Conservation (phyloP, 2,113 vertebrate species). For the Phyllostomus discolor region DNA sequence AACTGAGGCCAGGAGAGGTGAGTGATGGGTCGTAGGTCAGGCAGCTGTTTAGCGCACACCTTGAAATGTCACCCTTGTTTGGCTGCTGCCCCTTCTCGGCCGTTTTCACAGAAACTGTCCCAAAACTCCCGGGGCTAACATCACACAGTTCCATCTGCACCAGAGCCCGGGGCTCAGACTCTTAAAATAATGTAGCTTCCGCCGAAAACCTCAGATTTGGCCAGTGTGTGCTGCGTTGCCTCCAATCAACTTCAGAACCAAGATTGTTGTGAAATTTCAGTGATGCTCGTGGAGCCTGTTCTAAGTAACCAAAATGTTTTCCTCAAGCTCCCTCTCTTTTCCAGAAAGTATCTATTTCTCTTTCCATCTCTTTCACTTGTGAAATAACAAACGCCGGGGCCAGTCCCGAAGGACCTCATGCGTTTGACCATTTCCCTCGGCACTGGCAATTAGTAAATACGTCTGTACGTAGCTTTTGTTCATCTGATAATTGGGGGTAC, state of each 20-base stretch:
- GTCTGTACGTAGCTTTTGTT: not conserved
- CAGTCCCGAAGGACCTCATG: not conserved
- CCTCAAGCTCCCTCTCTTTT: not conserved
- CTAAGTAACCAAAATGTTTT: not conserved
- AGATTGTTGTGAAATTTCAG: not conserved
- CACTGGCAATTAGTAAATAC: not conserved
- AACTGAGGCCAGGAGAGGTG: not conserved
- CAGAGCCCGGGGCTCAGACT: not conserved
- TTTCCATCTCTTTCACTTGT: not conserved
- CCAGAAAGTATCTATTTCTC: not conserved
- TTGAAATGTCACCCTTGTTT: too few relatives aligned
- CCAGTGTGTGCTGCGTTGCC: too few relatives aligned
- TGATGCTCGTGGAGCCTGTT: not conserved
- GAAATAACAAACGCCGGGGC: not conserved
- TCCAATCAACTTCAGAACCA: not conserved
- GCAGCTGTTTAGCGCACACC: not conserved
- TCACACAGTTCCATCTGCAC: not conserved
- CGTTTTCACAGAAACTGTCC: not conserved
- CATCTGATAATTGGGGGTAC: not conserved
- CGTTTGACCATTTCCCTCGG: not conserved
- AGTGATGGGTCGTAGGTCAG: fast-evolving
- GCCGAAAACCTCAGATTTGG: not conserved
- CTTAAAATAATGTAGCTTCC: not conserved
- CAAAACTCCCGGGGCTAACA: not conserved
- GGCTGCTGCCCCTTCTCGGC: too few relatives aligned